Percentiles rank a stretch among this genome's conserved stretches.
Evolutionary conservation across 2,797 vertebrate genomes (phyloP).

Genomic region (Peromyscus attwateri): DNA sequence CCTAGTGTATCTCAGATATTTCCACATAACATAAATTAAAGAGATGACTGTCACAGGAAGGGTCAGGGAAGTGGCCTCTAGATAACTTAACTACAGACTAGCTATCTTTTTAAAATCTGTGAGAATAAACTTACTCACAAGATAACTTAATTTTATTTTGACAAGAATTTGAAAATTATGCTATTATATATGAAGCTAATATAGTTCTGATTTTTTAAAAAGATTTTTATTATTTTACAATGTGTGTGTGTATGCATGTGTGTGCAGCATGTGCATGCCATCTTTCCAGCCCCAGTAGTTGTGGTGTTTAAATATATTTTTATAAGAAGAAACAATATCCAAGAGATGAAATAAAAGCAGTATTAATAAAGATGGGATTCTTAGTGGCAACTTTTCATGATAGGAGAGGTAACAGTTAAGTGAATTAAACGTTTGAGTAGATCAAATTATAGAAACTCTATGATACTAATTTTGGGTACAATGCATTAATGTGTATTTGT

Average conservation of each 20-base stretch:
- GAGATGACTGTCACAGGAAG: conserved; percentile 35
- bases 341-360: conserved; percentile 47
- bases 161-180: conserved; percentile 46
- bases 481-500: conserved; percentile 41
- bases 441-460: neutral
- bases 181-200: conserved; percentile 59
- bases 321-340: conserved; percentile 1
- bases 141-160: conserved; percentile 45
- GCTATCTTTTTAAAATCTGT: neutral
- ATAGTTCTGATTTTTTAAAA: conserved; percentile 52
- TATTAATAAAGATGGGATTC: conserved; percentile 26
- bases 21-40: conserved; percentile 23
- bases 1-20: conserved; percentile 5
- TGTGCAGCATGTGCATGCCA: neutral
- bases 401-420: conserved; percentile 34
- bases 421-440: conserved; percentile 38
- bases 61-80: neutral
- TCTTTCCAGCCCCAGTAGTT: neutral
- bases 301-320: conserved; percentile 6
- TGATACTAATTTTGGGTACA: conserved; percentile 68
- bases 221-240: neutral
- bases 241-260: neutral
- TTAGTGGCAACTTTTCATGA: conserved; percentile 44
- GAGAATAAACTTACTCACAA: conserved; percentile 45
- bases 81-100: conserved; percentile 57